Conservation (phyloP, 2,888 invertebrate genomes). For the Tyria jacobaeae region DNA sequence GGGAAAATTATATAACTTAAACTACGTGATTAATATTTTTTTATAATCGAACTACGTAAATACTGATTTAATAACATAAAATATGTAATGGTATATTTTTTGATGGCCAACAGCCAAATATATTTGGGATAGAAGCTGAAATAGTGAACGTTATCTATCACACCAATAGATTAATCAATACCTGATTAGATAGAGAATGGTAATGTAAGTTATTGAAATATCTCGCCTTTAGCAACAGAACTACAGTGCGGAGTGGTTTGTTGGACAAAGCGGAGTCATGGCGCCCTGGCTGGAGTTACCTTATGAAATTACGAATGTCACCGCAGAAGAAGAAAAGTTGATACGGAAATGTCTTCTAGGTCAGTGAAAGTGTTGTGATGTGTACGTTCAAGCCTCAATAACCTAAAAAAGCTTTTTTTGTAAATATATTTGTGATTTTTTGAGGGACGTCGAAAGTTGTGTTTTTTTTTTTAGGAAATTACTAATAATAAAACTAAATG, state of each 20-base stretch:
- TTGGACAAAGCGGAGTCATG: constrained; percentile 56
- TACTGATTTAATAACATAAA: no score
- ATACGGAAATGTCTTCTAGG: constrained; percentile 77
- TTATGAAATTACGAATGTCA: constrained; percentile 69
- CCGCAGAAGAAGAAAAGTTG: constrained; percentile 72
- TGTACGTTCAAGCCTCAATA: constrained; percentile 28
- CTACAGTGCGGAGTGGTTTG: constrained; percentile 47
- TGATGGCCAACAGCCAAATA: no score
- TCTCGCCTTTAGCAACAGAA: constrained; percentile 35
- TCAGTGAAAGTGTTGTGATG: constrained; percentile 59
- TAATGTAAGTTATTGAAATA: constrained; percentile 58
- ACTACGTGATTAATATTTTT: no score
- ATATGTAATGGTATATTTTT: no score
- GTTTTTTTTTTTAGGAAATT: background rate
- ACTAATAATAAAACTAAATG: no score
- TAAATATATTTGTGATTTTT: constrained; percentile 12
- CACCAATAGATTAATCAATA: constrained; percentile 60
- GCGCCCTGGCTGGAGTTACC: constrained; percentile 72
- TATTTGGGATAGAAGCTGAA: background rate
- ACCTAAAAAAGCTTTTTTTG: constrained; percentile 4
- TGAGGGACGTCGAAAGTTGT: background rate
- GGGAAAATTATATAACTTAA: no score
- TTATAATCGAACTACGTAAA: no score
- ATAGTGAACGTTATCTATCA: constrained; percentile 33
- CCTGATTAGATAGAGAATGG: constrained; percentile 59